Percentiles rank a stretch among this genome's conserved stretches.
Conservation (phyloP, 2,888 invertebrate species). For the Eupsilia transversa region DNA sequence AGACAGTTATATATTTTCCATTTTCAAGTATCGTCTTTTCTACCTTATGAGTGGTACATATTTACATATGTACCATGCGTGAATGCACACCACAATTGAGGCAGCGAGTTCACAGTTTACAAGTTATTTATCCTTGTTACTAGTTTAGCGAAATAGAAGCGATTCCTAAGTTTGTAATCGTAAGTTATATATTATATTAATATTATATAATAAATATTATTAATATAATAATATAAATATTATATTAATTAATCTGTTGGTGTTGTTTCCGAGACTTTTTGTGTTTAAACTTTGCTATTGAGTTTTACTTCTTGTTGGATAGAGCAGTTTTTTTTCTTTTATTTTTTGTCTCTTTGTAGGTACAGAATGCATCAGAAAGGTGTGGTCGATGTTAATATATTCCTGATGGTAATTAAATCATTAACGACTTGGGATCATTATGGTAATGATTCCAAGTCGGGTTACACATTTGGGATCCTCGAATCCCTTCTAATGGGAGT, state of each 20-base stretch:
- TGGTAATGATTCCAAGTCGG: neutral
- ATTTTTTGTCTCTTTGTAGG: too few relatives aligned
- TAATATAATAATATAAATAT: too few relatives aligned
- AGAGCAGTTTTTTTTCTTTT: too few relatives aligned
- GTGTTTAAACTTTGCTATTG: slow-evolving; percentile 6
- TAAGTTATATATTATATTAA: slow-evolving; percentile 22
- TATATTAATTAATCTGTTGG: too few relatives aligned
- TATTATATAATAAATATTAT: too few relatives aligned
- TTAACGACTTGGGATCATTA: slow-evolving; percentile 2
- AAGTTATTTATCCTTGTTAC: slow-evolving; percentile 1
- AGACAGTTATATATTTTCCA: neutral
- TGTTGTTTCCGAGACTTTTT: slow-evolving; percentile 21
- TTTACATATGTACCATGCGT: slow-evolving; percentile 3
- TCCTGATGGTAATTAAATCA: slow-evolving; percentile 33
- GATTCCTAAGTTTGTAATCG: neutral
- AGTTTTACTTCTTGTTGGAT: neutral
- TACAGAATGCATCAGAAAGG: too few relatives aligned
- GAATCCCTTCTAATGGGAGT: slow-evolving; percentile 1
- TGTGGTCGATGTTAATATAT: neutral
- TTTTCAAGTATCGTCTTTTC: neutral
- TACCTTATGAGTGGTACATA: neutral
- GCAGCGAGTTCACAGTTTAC: slow-evolving; percentile 1
- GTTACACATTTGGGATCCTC: neutral
- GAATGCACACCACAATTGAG: slow-evolving; percentile 2
- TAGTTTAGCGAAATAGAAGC: slow-evolving; percentile 10